Evolutionary conservation across 2,797 vertebrate genomes (phyloP), one percentile per base, ranked within the genome.

Genomic region (Sparus aurata): DNA sequence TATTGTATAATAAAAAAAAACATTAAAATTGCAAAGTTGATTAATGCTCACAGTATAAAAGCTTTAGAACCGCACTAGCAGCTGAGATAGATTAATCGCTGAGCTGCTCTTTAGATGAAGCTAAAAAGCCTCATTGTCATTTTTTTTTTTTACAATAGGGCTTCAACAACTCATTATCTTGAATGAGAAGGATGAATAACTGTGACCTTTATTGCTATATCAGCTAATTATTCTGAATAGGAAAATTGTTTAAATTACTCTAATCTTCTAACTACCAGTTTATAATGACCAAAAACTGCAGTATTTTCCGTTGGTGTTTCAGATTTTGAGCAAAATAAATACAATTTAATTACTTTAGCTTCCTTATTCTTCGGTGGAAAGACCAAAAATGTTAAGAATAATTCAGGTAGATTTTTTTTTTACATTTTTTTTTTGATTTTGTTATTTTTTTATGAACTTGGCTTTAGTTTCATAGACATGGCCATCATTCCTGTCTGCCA

Each of bases 101-200:
- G 41, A 22, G n/a, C 16, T 30, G 20, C 0, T 46, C 12, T 60
- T 22, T 38, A 22, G 55, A 73, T 50, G 3, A 67, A 77, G 16
- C 25, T 53, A 15, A 63, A 69, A 49, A 20, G 18, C 18, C 49
- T 20, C 4, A 27, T 55, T 68, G 18, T 43, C 4, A 61, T 58
- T n/a, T n/a, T n/a, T n/a, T n/a, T n/a, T n/a, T 73, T 67, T 49
- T 30, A 71, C 52, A 50, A 16, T 9, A 20, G 8, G 7, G 20
- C n/a, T 78, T 38, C n/a, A 58, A 46, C 60, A 13, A 47, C 10
- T 54, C 10, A 38, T 60, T 58, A 46, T 3, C 27, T 61, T 41
- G 55, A 38, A 67, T 49, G 27, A 30, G 20, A 71, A 30, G 41
- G 47, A 72, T 72, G n/a, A 66, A 45, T 54, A 2, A 58, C 60